Percentiles rank a stretch among this genome's conserved stretches.
phyloP scores from a whole-genome alignment of 2,113 vertebrate species.

The Amblyopsis rosae region DNA sequence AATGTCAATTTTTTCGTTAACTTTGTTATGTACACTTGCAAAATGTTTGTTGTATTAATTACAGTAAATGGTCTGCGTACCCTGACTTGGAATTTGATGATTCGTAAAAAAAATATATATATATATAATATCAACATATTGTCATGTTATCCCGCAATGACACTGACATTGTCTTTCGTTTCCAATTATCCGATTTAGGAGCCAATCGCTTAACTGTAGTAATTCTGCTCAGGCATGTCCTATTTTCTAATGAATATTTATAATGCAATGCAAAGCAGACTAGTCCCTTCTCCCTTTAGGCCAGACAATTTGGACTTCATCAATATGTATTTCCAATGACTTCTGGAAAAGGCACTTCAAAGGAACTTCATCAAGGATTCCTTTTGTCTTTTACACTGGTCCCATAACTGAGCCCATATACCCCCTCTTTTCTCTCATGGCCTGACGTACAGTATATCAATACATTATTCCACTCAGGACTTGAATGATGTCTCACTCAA shows the following conservation, averaged over 20 bases:
- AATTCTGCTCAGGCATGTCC: slow-evolving; percentile 88
- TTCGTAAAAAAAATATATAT: background rate
- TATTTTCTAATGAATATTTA: slow-evolving; percentile 92
- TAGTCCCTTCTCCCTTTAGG: slow-evolving; percentile 89
- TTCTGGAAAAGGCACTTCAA: slow-evolving; percentile 97
- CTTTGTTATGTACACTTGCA: slow-evolving; percentile 28
- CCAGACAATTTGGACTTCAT: slow-evolving; percentile 98
- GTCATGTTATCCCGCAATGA: slow-evolving; percentile 58
- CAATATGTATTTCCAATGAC: slow-evolving; percentile 97
- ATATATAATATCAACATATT: slow-evolving; percentile 33
- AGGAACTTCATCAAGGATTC: slow-evolving; percentile 95
- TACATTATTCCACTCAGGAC: slow-evolving; percentile 88
- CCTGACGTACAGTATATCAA: slow-evolving; percentile 91
- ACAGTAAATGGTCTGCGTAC: background rate
- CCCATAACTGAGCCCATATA: slow-evolving; percentile 67
- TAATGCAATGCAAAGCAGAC: slow-evolving; percentile 89
- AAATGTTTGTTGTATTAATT: slow-evolving; percentile 36
- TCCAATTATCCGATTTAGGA: slow-evolving; percentile 86
- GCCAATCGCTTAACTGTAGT: slow-evolving; percentile 84
- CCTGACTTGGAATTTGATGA: slow-evolving; percentile 9
- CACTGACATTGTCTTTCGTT: slow-evolving; percentile 62
- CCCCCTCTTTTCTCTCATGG: slow-evolving; percentile 64
- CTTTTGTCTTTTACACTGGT: slow-evolving; percentile 90
- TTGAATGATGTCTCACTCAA: slow-evolving; percentile 89
- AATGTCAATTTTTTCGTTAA: slow-evolving; percentile 30